A percentile compares a stretch with the other conserved stretches of the same genome.
Conservation (phyloP, 2,113 vertebrate genomes). For the Caranx ignobilis region DNA sequence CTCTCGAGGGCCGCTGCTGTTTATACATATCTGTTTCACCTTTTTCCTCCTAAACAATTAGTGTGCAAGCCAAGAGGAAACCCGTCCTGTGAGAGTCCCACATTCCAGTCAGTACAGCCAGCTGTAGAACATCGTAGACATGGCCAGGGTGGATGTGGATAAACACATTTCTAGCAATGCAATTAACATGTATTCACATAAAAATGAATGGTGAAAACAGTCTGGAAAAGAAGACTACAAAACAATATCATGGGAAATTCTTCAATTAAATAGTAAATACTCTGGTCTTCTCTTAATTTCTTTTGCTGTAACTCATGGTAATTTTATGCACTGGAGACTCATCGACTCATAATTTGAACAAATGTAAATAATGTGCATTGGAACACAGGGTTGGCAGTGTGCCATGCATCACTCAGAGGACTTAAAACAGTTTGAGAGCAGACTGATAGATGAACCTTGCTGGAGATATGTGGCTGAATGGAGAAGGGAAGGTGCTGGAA, state of each 20-base stretch:
- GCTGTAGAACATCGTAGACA: conserved; percentile 29
- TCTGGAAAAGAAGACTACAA: conserved; percentile 13
- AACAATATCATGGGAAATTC: neutral
- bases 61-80: conserved; percentile 70
- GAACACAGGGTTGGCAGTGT: conserved; percentile 89
- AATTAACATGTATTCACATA: conserved; percentile 6
- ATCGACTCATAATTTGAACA: conserved; percentile 92
- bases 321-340: conserved; percentile 91
- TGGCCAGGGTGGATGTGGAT: conserved; percentile 9
- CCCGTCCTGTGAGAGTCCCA: conserved; percentile 63
- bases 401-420: conserved; percentile 93
- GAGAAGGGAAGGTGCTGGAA: conserved; percentile 91
- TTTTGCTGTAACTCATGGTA: conserved; percentile 87
- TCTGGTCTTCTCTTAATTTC: conserved; percentile 83
- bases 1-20: conserved; percentile 64
- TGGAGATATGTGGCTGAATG: conserved; percentile 82
- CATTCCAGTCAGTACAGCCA: conserved; percentile 37
- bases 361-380: conserved; percentile 91
- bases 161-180: conserved; percentile 1
- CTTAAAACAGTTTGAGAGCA: conserved; percentile 93
- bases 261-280: conserved; percentile 89
- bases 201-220: neutral
- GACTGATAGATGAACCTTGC: conserved; percentile 94
- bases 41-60: conserved; percentile 79
- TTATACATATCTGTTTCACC: conserved; percentile 81